Base-by-base conservation (phyloP, 2,888 invertebrate genomes). In the Trichopoda pennipes region DNA sequence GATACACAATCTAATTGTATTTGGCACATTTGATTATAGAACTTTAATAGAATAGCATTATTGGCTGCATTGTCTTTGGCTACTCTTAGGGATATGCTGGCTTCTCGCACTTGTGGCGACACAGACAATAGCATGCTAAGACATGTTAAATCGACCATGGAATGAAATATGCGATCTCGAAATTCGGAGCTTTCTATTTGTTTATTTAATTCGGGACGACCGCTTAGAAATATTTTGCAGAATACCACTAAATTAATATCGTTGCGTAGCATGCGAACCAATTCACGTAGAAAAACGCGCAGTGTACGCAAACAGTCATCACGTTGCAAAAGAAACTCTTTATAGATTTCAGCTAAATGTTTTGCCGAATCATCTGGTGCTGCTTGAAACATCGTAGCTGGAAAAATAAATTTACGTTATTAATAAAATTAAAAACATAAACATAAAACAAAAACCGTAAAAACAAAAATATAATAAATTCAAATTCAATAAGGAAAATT, bases 281-380 rank as follows among this genome's bases (percentile, higher is more conserved):
- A 95, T 92, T 99, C 99, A 72, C 98, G 93, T 0, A 98, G 92
- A 82, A 99, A 92, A 8, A 96, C 95, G 3, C 98, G 93, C 85
- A 99, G 91, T 1, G 98, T 96, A 1, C 97, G 93, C 80, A 98
- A 92, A 90, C 97, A 98, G 91, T 99, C 99, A 85, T 99, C 99
- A 17, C 96, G 93, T 77, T 96, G 95, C 84, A 96, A 92, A 51
- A 99, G 91, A 85, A 98, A 92, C 90, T 98, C 98, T 92, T 96
- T 93, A 86, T 93, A 97, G 21, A 97, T 96, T 89, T 96, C 96
- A 0, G 96, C 97, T 87, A 97, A 93, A 84, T 96, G 94, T 68
- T 94, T 94, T 0, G 98, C 96, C 63, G 98, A 95, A 55, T 94
- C 93, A 85, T 96, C 96, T 4, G 97, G 95, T 80, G 95, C 94